Conservation (phyloP, 37 sponge, comb jelly and placozoan genomes). For the Beroe ovata region DNA sequence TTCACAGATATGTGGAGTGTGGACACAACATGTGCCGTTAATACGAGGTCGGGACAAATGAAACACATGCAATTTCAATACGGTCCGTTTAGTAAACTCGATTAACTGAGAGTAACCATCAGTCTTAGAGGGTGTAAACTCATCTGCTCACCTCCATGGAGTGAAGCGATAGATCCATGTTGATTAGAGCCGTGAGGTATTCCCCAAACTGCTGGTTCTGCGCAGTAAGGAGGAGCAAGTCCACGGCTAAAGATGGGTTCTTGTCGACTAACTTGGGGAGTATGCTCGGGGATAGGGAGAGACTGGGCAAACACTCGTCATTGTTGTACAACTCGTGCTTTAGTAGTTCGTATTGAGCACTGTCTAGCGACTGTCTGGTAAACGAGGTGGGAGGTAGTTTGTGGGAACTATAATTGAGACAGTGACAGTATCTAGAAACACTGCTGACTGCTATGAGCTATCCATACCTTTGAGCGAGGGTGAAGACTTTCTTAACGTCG, state of each 20-base stretch:
- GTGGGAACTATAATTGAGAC: too few relatives aligned
- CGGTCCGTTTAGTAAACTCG: too few relatives aligned
- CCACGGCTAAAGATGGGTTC: conserved; percentile 59
- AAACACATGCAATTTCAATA: too few relatives aligned
- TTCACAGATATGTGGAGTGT: too few relatives aligned
- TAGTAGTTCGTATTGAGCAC: background rate
- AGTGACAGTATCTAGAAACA: too few relatives aligned
- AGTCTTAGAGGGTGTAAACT: too few relatives aligned
- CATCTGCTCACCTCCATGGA: conserved; percentile 55
- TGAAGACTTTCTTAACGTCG: conserved; percentile 16
- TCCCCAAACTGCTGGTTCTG: conserved; percentile 52
- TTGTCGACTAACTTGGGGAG: conserved; percentile 38
- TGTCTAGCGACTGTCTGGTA: conserved; percentile 1
- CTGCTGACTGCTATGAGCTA: too few relatives aligned
- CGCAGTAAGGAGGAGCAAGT: conserved; percentile 27
- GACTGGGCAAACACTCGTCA: background rate
- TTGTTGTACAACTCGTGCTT: conserved; percentile 4
- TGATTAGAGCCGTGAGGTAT: conserved; percentile 27
- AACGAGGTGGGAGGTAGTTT: too few relatives aligned
- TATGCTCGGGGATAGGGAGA: conserved; percentile 5
- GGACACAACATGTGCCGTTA: too few relatives aligned
- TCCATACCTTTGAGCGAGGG: conserved; percentile 12
- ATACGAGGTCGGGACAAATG: too few relatives aligned
- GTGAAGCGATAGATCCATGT: conserved; percentile 58
- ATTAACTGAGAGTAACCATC: too few relatives aligned